A percentile compares a stretch with the other conserved stretches of the same genome.
Conservation (phyloP, 2,797 vertebrate genomes). For the Falco cherrug region DNA sequence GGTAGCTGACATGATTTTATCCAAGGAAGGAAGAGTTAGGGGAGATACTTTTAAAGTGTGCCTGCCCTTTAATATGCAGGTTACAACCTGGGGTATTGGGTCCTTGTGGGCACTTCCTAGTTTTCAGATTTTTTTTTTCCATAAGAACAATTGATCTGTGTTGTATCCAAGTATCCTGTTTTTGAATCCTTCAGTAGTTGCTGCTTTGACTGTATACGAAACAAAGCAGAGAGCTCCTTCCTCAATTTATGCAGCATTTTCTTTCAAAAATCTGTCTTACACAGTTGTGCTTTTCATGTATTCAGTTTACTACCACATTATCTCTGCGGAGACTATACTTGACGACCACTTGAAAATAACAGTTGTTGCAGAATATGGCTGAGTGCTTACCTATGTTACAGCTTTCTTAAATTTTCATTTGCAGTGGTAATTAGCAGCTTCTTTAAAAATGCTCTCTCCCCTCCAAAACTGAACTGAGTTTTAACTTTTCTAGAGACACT, state of each 20-base stretch:
- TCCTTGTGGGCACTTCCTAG: background rate
- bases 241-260: conserved; percentile 21
- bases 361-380: background rate
- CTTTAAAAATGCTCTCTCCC: background rate
- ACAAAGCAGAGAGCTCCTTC: background rate
- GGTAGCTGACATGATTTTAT: background rate
- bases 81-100: background rate
- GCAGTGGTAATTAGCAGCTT: background rate
- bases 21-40: background rate
- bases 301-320: background rate
- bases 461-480: background rate
- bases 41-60: background rate
- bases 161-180: background rate
- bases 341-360: conserved; percentile 39
- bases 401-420: background rate
- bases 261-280: conserved; percentile 17
- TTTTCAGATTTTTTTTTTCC: background rate
- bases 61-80: background rate
- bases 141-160: background rate
- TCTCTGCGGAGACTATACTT: background rate
- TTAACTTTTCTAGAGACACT: background rate
- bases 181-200: background rate
- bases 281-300: background rate
- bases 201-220: background rate
- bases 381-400: background rate